Evolutionary conservation across 2,888 invertebrate species (phyloP), one percentile per base, ranked within the genome.

Genomic region (Zootermopsis nevadensis): DNA sequence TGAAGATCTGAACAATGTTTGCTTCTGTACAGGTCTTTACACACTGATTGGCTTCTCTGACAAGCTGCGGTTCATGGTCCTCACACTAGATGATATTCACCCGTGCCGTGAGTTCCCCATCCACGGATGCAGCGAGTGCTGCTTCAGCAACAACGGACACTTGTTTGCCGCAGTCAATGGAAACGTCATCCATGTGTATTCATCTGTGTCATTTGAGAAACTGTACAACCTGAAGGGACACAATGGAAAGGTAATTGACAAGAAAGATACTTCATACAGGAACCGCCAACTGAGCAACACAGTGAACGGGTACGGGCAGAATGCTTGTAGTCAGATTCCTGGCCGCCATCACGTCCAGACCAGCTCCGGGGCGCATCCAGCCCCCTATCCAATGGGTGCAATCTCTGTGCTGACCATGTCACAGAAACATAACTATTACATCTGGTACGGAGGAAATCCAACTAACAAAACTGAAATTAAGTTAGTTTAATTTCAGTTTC

Each of bases 1-100:
- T 38, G 10, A 10, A 4, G 10, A 10, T 38, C 38, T 7, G 6
- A 38, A 53, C 53, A 15, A 3, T 24, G 24, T 53, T 79, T 55
- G 31, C 30, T 42, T 76, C 48, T 42, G 84, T 81, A 27, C 72
- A 88, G 98, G 97, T 7, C 91, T 98, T 1, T 97, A 97, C 89
- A 93, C 96, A 2, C 93, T 97, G 69, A 94, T 97, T 53, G 98
- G 98, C 0, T 98, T 98, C 89, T 95, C 95, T 1, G 98, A 98
- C 89, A 97, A 98, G 89, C 90, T 98, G 4, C 93, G 97, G 79
- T 94, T 97, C 86, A 94, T 97, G 92, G 96, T 95, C 83, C 94
- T 98, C 35, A 91, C 97, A 86, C 95, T 98, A 87, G 97, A 98
- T 87, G 97, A 98, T 88, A 93, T 98, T 81, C 92, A 91, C 55